phyloP scores from a whole-genome alignment of 2,797 vertebrate genomes.

The Sebastiscus albofasciatus region DNA sequence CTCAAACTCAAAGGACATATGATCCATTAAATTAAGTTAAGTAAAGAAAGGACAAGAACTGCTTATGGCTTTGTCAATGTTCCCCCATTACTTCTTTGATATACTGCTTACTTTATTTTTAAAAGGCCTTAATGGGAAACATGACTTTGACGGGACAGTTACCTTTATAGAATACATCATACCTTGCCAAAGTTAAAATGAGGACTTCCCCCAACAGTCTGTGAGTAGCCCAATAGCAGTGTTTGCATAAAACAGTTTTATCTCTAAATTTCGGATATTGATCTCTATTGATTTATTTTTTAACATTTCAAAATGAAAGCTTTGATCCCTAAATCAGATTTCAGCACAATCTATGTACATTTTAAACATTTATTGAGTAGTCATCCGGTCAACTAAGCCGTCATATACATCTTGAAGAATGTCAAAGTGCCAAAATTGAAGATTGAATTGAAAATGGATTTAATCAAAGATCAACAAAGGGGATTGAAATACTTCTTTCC shows the following conservation, averaged over 20 bases:
- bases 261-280: background rate
- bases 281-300: background rate
- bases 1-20: background rate
- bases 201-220: background rate
- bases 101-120: slow-evolving; percentile 44
- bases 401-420: background rate
- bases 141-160: slow-evolving; percentile 40
- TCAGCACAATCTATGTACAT: background rate
- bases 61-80: slow-evolving; percentile 25
- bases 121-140: slow-evolving; percentile 45
- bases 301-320: background rate
- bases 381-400: no score
- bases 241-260: background rate
- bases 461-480: no score
- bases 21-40: slow-evolving; percentile 36
- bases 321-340: background rate
- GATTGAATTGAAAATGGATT: no score
- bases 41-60: slow-evolving; percentile 29
- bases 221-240: background rate
- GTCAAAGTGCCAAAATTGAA: background rate
- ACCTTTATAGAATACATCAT: slow-evolving; percentile 22
- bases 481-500: no score
- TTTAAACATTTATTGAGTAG: background rate
- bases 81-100: slow-evolving; percentile 40
- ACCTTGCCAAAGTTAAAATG: slow-evolving; percentile 7